Base-by-base conservation (phyloP, 2,797 vertebrate genomes). In the Microchirus variegatus region DNA sequence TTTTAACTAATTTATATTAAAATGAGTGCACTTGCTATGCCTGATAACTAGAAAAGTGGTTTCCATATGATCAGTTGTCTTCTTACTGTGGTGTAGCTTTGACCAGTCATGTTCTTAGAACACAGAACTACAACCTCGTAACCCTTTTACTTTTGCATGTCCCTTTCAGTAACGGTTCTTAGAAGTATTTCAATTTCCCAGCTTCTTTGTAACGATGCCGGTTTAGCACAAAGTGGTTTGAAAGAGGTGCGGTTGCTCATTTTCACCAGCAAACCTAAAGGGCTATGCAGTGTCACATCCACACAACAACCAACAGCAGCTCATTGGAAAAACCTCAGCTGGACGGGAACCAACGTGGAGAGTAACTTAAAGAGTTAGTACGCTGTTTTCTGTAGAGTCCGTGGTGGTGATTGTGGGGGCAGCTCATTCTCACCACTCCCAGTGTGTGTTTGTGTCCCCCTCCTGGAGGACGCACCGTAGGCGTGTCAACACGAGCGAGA, bases 231-330 rank as follows among this genome's bases (percentile, higher is more conserved):
- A 63, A 8, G 53, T 44, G 58, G 57, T 22, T 46, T 47, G 45
- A 53, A 40, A 49, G 47, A 63, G 63, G 58, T 48, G 52, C 46
- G 50, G 67, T 75, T 52, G 60, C 76, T 80, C 73, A 69, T 82
- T 75, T 71, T 86, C 81, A 89, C 85, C 87, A 87, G 89, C 89
- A 81, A 70, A 79, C 47, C 16, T 60, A 41, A 54, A 88, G 87
- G 85, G 84, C 87, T 88, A 67, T 80, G 62, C 70, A 48, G 72
- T 10, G n/a, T 76, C 41, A 4, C 58, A 44, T 19, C 17, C 22
- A 38, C 42, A 16, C 35, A 36, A 35, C 4, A 38, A 9, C 15
- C 43, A 15, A 71, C 35, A 77, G 77, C 81, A 70, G 80, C 78
- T 83, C 72, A 22, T 55, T 58, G 47, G 22, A 52, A 58, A 31